Percentiles rank a stretch among this genome's conserved stretches.
phyloP scores from a whole-genome alignment of 64 coral and sea anemone genomes.

The Actinia equina region DNA sequence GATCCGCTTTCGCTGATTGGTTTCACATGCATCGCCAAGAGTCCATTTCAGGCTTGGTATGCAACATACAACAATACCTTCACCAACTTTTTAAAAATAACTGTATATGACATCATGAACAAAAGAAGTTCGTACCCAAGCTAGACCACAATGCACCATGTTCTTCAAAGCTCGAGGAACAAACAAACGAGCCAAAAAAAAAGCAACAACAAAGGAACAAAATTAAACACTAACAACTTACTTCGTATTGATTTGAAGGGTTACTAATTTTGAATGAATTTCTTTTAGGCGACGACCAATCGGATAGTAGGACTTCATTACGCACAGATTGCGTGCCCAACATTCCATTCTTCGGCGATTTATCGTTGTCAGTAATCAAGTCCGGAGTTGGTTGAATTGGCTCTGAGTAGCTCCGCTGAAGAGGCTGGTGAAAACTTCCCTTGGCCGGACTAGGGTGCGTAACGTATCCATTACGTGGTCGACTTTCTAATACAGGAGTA shows the following conservation, averaged over 20 bases:
- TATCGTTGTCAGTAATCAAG: background rate
- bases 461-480: background rate
- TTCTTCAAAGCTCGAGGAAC: too few relatives aligned
- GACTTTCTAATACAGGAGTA: background rate
- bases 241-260: background rate
- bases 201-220: too few relatives aligned
- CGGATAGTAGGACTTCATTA: background rate
- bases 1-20: too few relatives aligned
- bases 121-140: too few relatives aligned
- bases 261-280: background rate
- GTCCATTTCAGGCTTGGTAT: too few relatives aligned
- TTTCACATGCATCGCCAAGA: too few relatives aligned
- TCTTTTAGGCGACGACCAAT: background rate
- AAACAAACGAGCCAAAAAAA: too few relatives aligned
- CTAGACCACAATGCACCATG: too few relatives aligned
- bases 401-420: conserved; percentile 4
- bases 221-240: background rate
- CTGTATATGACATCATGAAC: too few relatives aligned
- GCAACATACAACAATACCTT: too few relatives aligned
- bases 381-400: background rate
- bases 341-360: background rate
- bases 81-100: too few relatives aligned
- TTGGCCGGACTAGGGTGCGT: background rate
- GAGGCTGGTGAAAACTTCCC: background rate
- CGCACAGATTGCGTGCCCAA: background rate